These are phyloP conservation scores for Mesoligia furuncula DNA, from an alignment of 2,888 invertebrate genomes.

Conservation along the genomic window DNA sequence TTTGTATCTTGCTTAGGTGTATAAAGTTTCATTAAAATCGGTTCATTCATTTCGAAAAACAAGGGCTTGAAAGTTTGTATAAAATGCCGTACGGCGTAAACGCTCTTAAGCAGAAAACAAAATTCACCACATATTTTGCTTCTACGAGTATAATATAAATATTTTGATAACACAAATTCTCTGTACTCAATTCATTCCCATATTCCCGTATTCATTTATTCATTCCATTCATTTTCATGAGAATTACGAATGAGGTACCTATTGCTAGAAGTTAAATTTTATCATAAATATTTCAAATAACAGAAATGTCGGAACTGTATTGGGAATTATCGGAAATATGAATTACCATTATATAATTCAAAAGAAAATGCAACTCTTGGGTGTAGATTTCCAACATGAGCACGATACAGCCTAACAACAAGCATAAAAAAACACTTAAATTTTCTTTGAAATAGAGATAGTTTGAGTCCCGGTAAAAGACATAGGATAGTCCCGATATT, in stretches of 20 bases:
- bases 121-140: not conserved
- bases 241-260: not conserved
- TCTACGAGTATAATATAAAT: not conserved
- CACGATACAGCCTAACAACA: not conserved
- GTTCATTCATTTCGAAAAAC: no score
- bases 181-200: not conserved
- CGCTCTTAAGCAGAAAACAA: not conserved
- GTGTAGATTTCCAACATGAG: not conserved
- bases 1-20: no score
- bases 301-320: not conserved
- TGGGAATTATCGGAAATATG: not conserved
- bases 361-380: not conserved
- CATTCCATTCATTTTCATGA: not conserved
- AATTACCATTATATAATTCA: not conserved
- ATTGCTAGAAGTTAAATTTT: not conserved
- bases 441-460: no score
- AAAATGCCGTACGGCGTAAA: no score
- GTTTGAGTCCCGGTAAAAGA: no score
- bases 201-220: no score
- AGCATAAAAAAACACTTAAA: not conserved
- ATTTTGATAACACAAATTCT: not conserved
- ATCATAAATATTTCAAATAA: not conserved
- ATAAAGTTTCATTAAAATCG: no score
- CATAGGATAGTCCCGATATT: no score
- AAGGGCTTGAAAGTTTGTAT: no score